Evolutionary conservation across 1,140 invertebrate genomes (phyloP).

Genomic region (Bombus cullumanus): DNA sequence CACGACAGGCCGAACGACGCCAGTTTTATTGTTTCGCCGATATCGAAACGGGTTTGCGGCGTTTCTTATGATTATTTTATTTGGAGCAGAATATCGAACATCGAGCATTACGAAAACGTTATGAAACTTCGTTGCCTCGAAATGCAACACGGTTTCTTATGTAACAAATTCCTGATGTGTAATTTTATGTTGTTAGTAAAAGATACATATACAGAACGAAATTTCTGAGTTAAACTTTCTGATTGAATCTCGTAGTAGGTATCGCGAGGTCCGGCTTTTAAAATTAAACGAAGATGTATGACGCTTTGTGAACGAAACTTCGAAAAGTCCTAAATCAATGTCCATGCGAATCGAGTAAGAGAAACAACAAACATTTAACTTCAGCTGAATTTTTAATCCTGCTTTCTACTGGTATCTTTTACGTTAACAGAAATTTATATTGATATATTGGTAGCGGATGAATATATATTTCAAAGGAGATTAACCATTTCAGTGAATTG

Average conservation of each 20-base stretch:
- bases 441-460: not conserved
- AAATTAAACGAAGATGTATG: constrained; percentile 1
- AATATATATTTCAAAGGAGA: not conserved
- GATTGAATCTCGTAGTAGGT: too few species aligned
- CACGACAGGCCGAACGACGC: not conserved
- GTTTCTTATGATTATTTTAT: not conserved
- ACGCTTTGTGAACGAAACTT: not conserved
- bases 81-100: not conserved
- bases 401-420: not conserved
- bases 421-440: not conserved
- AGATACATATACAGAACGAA: not conserved
- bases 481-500: too few species aligned
- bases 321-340: not conserved
- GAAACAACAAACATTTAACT: not conserved
- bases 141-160: not conserved
- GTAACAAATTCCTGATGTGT: not conserved
- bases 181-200: not conserved
- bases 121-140: not conserved
- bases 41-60: not conserved
- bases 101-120: not conserved
- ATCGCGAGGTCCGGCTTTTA: not conserved
- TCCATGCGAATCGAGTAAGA: not conserved
- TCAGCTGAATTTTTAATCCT: not conserved
- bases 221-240: not conserved
- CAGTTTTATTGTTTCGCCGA: constrained; percentile 12